Conservation (phyloP, 2,888 invertebrate species). For the Agrilus mali region DNA sequence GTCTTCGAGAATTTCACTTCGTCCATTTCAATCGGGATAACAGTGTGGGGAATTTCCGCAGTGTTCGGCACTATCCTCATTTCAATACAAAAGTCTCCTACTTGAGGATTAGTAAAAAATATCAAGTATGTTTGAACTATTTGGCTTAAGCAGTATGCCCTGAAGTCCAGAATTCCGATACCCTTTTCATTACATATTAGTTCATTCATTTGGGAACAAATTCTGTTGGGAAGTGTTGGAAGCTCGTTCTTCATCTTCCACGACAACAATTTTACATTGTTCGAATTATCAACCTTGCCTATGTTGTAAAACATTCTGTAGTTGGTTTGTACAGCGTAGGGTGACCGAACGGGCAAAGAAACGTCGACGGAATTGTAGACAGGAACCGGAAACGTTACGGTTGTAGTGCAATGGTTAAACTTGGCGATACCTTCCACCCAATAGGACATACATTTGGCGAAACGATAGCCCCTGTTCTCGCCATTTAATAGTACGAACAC, state of each 20-base stretch:
- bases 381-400: constrained; percentile 2
- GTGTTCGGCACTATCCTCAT: constrained; percentile 4
- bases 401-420: constrained; percentile 5
- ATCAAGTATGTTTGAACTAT: constrained; percentile 9
- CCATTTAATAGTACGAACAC: constrained; percentile 22
- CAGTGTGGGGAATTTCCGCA: too few relatives aligned
- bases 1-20: too few relatives aligned
- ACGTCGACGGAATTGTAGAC: constrained; percentile 13
- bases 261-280: background rate
- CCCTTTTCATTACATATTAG: constrained; percentile 7
- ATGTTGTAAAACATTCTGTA: constrained; percentile 9
- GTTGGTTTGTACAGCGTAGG: constrained; percentile 11
- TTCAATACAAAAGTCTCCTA: constrained; percentile 23
- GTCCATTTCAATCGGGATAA: too few relatives aligned
- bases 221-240: constrained; percentile 4
- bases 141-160: constrained; percentile 6
- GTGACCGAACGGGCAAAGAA: constrained; percentile 11
- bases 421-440: constrained; percentile 21
- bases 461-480: constrained; percentile 20
- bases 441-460: constrained; percentile 20
- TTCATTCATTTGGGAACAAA: background rate
- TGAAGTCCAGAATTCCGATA: constrained; percentile 3
- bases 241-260: background rate
- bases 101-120: constrained; percentile 17
- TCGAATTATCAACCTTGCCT: constrained; percentile 2